A percentile compares a stretch with the other conserved stretches of the same genome.
Evolutionary conservation across 2,113 vertebrate genomes (phyloP).

Genomic region (Actenoides hombroni): DNA sequence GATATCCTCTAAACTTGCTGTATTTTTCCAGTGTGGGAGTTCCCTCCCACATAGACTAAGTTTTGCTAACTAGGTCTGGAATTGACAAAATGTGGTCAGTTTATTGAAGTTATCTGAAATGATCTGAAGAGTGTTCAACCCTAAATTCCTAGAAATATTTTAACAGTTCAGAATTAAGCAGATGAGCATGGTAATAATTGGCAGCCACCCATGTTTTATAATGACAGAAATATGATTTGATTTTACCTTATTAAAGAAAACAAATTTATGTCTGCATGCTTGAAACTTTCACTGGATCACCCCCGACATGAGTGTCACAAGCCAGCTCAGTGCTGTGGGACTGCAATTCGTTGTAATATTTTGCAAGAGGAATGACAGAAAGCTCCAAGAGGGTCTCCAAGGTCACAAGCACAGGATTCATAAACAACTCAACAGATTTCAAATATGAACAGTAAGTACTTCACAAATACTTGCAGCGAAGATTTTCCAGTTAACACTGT

Average conservation of each 20-base stretch:
- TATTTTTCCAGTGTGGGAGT: background rate
- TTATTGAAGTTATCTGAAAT: background rate
- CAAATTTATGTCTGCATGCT: background rate
- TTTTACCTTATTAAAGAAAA: background rate
- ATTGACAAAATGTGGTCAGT: background rate
- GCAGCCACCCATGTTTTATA: background rate
- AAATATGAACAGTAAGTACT: background rate
- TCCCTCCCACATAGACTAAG: background rate
- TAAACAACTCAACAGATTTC: background rate
- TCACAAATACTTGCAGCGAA: background rate
- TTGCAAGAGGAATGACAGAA: background rate
- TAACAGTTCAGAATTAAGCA: background rate
- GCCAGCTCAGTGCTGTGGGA: background rate
- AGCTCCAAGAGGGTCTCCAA: background rate
- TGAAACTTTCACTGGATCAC: background rate
- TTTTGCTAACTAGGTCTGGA: background rate
- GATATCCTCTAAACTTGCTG: background rate
- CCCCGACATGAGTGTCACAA: background rate
- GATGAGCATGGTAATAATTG: background rate
- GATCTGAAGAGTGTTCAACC: background rate
- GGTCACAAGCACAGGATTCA: background rate
- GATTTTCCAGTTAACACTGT: background rate
- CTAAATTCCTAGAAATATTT: background rate
- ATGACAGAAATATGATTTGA: background rate
- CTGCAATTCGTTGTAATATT: background rate